Conservation (phyloP, 2,888 invertebrate genomes). For the Ophion ellenae region DNA sequence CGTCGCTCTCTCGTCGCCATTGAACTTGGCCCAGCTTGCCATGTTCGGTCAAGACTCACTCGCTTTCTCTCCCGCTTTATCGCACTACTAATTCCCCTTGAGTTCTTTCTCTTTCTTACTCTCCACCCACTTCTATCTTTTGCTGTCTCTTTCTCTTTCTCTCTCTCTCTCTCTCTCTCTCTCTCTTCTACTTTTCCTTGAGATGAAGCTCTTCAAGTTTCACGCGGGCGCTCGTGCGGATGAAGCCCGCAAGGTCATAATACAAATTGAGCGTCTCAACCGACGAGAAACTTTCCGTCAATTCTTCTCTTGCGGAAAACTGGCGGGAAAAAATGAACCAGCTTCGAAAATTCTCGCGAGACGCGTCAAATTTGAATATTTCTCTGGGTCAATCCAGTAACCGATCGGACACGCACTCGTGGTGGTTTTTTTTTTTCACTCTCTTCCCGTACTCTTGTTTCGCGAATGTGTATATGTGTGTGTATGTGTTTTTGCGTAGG, state of each 20-base stretch:
- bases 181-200: not conserved
- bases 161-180: not conserved
- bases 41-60: conserved; percentile 67
- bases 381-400: not conserved
- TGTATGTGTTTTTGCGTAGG: not conserved
- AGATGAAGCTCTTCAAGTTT: conserved; percentile 41
- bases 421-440: conserved; percentile 1
- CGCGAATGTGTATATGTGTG: not conserved
- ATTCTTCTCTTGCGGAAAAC: not conserved
- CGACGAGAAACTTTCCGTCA: not conserved
- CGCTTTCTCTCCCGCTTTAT: not conserved
- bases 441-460: conserved; percentile 11
- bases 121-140: not conserved
- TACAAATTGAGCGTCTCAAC: not conserved
- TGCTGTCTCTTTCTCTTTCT: not conserved
- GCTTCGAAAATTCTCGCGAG: not conserved
- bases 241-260: conserved; percentile 30
- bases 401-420: conserved; percentile 2
- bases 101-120: not conserved
- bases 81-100: not conserved
- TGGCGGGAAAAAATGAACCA: not conserved
- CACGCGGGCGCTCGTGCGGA: conserved; percentile 19
- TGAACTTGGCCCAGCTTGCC: conserved; percentile 80
- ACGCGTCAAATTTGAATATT: conserved; percentile 1
- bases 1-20: conserved; percentile 70